phyloP scores from a whole-genome alignment of 1,140 invertebrate species.

The Contarinia nasturtii region DNA sequence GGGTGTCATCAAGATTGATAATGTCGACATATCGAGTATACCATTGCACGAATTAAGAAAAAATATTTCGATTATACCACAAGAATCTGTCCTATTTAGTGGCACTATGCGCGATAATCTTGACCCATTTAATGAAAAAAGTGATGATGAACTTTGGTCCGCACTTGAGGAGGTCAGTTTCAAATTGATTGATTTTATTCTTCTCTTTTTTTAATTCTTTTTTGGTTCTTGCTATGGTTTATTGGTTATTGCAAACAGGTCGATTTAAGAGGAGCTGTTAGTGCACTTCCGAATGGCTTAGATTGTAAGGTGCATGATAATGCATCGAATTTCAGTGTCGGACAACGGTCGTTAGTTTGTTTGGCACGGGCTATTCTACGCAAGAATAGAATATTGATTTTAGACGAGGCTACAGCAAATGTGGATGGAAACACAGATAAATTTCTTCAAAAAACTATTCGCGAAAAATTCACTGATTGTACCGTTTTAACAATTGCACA shows the following conservation, averaged over 20 bases:
- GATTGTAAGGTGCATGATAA: conserved; percentile 38
- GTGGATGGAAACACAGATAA: conserved; percentile 35
- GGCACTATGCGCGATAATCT: conserved; percentile 44
- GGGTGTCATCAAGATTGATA: conserved; percentile 36
- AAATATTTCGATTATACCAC: conserved; percentile 47
- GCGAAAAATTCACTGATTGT: conserved; percentile 30
- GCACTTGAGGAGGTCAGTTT: conserved; percentile 44
- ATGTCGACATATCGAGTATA: conserved; percentile 28
- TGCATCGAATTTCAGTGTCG: conserved; percentile 47
- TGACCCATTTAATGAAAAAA: conserved; percentile 39
- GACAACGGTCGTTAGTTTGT: conserved; percentile 41
- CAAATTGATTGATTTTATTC: neutral
- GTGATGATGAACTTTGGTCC: conserved; percentile 43
- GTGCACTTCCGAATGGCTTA: conserved; percentile 28
- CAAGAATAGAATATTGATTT: conserved; percentile 33
- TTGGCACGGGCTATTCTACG: conserved; percentile 31
- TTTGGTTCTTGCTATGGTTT: neutral
- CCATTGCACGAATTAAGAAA: conserved; percentile 38
- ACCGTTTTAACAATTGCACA: conserved; percentile 61
- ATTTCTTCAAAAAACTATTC: conserved; percentile 36
- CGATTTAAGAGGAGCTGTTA: conserved; percentile 30
- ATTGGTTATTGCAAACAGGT: conserved; percentile 13
- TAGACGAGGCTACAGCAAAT: conserved; percentile 41
- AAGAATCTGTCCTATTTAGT: conserved; percentile 50
- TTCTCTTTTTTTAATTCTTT: neutral